A percentile compares a stretch with the other conserved stretches of the same genome.
Evolutionary conservation across 2,888 invertebrate species (phyloP).

Genomic region (Laspeyria flexula): DNA sequence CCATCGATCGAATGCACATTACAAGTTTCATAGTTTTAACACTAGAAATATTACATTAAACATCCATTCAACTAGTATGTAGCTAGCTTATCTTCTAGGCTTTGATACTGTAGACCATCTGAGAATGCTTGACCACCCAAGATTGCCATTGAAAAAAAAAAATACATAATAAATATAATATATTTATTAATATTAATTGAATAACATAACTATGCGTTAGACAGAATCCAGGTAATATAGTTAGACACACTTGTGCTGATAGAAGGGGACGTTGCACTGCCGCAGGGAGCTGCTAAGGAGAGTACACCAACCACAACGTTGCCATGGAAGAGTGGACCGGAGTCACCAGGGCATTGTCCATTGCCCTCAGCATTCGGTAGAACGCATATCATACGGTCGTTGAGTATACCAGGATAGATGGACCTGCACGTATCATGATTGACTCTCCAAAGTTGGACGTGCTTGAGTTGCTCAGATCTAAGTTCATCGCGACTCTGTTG

Average conservation of each 20-base stretch:
- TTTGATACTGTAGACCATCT: too few relatives aligned
- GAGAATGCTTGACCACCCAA: too few relatives aligned
- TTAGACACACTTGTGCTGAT: conserved; percentile 58
- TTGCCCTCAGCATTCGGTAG: conserved; percentile 52
- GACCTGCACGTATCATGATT: conserved; percentile 49
- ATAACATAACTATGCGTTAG: conserved; percentile 42
- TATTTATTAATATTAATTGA: neutral
- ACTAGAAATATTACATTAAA: neutral
- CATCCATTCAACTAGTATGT: too few relatives aligned
- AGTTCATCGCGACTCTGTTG: neutral
- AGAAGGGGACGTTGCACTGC: conserved; percentile 49
- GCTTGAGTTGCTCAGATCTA: neutral
- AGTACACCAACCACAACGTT: conserved; percentile 55
- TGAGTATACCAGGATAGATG: conserved; percentile 45
- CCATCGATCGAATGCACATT: conserved; percentile 38
- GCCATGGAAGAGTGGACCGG: conserved; percentile 58
- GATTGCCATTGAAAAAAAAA: too few relatives aligned
- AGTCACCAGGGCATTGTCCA: conserved; percentile 55
- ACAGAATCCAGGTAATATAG: conserved; percentile 57
- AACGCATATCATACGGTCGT: conserved; percentile 51
- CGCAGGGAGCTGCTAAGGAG: conserved; percentile 54
- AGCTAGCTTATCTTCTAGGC: too few relatives aligned
- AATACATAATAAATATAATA: too few relatives aligned
- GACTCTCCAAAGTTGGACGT: conserved; percentile 29
- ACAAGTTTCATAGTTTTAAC: conserved; percentile 8